Percentiles rank a stretch among this genome's conserved stretches.
These are phyloP conservation scores for Aphis craccivora DNA, from an alignment of 1,140 invertebrate species.

Conservation along the genomic window DNA sequence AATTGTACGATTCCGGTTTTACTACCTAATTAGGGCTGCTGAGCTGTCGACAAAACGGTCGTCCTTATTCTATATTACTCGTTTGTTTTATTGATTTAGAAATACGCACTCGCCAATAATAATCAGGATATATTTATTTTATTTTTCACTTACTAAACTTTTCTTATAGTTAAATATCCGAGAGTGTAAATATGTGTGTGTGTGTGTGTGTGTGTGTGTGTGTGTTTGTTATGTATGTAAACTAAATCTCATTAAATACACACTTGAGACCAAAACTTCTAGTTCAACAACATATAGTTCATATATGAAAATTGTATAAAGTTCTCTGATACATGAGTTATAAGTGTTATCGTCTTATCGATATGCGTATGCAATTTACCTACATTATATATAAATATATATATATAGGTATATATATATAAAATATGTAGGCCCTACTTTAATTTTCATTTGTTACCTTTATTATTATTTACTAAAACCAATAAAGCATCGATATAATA, in stretches of 20 bases:
- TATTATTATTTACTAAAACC: neutral
- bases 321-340: neutral
- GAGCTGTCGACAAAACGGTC: neutral
- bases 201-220: no score
- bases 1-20: neutral
- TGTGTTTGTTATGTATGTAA: neutral
- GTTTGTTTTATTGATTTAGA: neutral
- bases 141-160: neutral
- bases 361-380: neutral
- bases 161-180: neutral
- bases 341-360: neutral
- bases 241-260: slow-evolving; percentile 8
- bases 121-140: neutral
- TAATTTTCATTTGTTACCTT: neutral
- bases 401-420: neutral
- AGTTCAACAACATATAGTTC: neutral
- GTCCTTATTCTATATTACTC: neutral
- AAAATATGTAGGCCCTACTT: neutral
- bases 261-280: neutral
- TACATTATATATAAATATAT: neutral
- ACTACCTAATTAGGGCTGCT: neutral
- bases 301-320: neutral
- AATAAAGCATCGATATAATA: neutral
- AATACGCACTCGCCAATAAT: neutral
- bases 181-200: neutral